Evolutionary conservation across 2,888 invertebrate genomes (phyloP).

Genomic region (Morpho achilles): DNA sequence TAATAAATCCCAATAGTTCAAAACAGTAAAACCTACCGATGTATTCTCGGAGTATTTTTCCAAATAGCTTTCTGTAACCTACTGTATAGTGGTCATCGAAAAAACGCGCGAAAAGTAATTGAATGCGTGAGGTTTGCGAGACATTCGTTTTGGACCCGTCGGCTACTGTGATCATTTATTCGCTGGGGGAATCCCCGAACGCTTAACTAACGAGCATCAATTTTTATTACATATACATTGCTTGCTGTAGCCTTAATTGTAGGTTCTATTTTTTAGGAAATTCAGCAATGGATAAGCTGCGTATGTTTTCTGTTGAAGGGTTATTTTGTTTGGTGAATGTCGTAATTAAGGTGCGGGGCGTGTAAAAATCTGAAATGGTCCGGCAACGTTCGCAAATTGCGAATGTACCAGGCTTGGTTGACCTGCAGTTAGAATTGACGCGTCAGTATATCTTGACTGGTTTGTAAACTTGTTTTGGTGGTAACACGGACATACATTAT

Average conservation of each 20-base stretch:
- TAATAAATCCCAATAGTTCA: neutral
- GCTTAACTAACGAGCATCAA: neutral
- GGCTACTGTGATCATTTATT: slow-evolving; percentile 36
- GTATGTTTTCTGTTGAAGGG: neutral
- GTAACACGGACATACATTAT: slow-evolving; percentile 7
- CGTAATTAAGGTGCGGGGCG: slow-evolving; percentile 36
- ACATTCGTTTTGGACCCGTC: slow-evolving; percentile 38
- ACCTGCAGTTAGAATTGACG: slow-evolving; percentile 39
- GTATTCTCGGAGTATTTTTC: slow-evolving; percentile 24
- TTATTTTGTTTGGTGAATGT: slow-evolving; percentile 19
- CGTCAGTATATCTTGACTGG: slow-evolving; percentile 39
- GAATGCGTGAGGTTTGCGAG: slow-evolving; percentile 44
- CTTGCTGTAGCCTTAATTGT: neutral
- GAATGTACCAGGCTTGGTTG: slow-evolving; percentile 37
- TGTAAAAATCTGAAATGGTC: slow-evolving; percentile 48
- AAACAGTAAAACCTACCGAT: slow-evolving; percentile 18
- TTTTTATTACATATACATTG: slow-evolving; percentile 8
- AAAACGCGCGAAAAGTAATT: slow-evolving; percentile 40
- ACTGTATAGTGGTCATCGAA: slow-evolving; percentile 31
- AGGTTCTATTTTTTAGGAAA: neutral
- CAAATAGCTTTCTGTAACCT: slow-evolving; percentile 34
- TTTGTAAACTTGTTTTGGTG: slow-evolving; percentile 32
- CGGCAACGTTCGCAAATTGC: slow-evolving; percentile 44
- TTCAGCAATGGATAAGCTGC: slow-evolving; percentile 10
- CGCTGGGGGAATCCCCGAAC: slow-evolving; percentile 24